Evolutionary conservation across 2,888 invertebrate species (phyloP), one percentile per base, ranked within the genome.

Genomic region (Melanargia galathea): DNA sequence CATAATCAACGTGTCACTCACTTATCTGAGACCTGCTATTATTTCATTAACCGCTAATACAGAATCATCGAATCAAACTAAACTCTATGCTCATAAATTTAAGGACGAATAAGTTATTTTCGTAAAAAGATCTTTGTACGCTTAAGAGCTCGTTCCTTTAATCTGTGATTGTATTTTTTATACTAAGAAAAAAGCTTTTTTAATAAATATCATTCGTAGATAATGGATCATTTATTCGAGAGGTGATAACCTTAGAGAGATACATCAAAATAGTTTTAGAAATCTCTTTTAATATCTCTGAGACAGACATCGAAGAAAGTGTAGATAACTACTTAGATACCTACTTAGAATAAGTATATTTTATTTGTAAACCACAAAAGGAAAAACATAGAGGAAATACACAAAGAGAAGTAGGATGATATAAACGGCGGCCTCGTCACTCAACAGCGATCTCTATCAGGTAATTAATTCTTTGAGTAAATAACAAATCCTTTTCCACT

Each of bases 1-100:
- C 57, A 48, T 58, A 67, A 64, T 62, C 67, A 64, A 62, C 35
- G 60, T 43, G 64, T 67, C 67, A 64, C 30, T 67, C 67, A 62
- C 46, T 60, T 24, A 43, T 38, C 54, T 35, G 45, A 64, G 40
- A 43, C 43, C 40, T 46, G 49, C 24, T 49, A 66, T 64, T 61
- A 56, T 60, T 57, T 38, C 48, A 56, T 65, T 62, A 52, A 20
- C 46, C 40, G 35, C 56, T 30, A 30, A 55, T 40, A 33, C 51
- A 20, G 10, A 18, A 22, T 6, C n/a, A 11, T 24, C 18, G 24
- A 48, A 11, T 16, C 24, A 55, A 61, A 61, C 24, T 18, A 38
- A 26, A 38, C 55, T 48, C 26, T 54, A 40, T 55, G 5, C 13
- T 7, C 4, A 35, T 20, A 6, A 13, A 5, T 10, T 7, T 52